Evolutionary conservation across 2,888 invertebrate species (phyloP).

Genomic region (Mamestra brassicae): DNA sequence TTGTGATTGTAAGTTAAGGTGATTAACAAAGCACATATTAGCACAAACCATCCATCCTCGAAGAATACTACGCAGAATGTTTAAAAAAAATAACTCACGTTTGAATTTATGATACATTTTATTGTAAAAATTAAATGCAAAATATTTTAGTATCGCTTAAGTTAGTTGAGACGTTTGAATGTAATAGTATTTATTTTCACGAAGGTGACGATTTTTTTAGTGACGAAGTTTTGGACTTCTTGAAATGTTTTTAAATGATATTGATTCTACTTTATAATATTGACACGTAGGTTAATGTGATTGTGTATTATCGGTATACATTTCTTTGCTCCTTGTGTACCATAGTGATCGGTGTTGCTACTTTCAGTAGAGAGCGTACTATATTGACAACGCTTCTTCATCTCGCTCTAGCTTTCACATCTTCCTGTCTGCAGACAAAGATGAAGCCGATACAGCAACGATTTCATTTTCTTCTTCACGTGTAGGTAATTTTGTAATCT

Average conservation of each 20-base stretch:
- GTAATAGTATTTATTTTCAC: constrained; percentile 89
- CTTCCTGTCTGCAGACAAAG: constrained; percentile 45
- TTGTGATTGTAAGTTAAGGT: constrained; percentile 88
- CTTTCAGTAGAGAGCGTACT: constrained; percentile 64
- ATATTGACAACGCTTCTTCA: constrained; percentile 52
- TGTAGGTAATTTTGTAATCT: constrained; percentile 83
- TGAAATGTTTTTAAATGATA: constrained; percentile 85
- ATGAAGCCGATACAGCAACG: constrained; percentile 58
- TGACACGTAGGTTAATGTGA: constrained; percentile 77
- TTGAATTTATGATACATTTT: constrained; percentile 91
- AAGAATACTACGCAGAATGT: constrained; percentile 88
- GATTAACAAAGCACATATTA: constrained; percentile 88
- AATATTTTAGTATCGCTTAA: constrained; percentile 90
- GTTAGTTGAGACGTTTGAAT: constrained; percentile 89
- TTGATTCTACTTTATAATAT: constrained; percentile 81
- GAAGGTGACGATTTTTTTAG: constrained; percentile 82
- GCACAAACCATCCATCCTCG: constrained; percentile 91
- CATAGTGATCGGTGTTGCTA: constrained; percentile 76
- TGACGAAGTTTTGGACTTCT: constrained; percentile 77
- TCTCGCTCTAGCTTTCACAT: constrained; percentile 56
- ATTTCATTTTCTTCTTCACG: constrained; percentile 72
- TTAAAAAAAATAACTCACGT: constrained; percentile 88
- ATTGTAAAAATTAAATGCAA: constrained; percentile 84
- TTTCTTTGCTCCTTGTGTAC: constrained; percentile 80
- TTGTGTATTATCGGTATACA: constrained; percentile 75